Percentiles rank a stretch among this genome's conserved stretches.
phyloP scores from a whole-genome alignment of 2,113 vertebrate species.

The Lathamus discolor region DNA sequence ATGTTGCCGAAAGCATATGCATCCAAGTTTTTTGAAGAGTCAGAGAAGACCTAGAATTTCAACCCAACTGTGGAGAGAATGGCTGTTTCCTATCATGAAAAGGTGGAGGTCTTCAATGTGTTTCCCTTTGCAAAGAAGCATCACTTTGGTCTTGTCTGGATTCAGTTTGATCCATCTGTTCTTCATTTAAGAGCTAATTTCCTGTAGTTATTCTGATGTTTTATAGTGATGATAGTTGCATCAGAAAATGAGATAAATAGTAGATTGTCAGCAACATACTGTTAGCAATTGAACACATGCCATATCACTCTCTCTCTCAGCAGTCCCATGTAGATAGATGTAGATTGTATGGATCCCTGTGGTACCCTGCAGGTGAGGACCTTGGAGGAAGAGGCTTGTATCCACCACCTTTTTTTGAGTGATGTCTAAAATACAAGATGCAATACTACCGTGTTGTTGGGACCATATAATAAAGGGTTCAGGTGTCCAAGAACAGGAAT shows the following conservation, averaged over 20 bases:
- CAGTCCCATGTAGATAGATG: constrained; percentile 45
- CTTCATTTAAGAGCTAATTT: constrained; percentile 65
- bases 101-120: constrained; percentile 61
- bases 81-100: constrained; percentile 60
- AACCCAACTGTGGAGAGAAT: constrained; percentile 22
- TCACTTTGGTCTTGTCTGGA: constrained; percentile 67
- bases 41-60: constrained; percentile 34
- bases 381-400: not conserved
- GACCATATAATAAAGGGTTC: not conserved
- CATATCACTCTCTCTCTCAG: constrained; percentile 64
- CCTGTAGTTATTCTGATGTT: constrained; percentile 72
- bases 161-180: constrained; percentile 65
- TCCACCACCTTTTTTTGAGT: not conserved
- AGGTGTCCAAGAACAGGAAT: not conserved
- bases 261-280: constrained; percentile 68
- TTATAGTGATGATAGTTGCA: constrained; percentile 71
- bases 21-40: not conserved
- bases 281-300: constrained; percentile 60
- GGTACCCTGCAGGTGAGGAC: constrained; percentile 24
- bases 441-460: not conserved
- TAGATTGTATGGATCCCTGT: not conserved
- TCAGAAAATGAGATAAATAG: constrained; percentile 71
- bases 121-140: constrained; percentile 45
- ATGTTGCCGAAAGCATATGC: not conserved
- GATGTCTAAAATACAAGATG: not conserved